Evolutionary conservation across 2,888 invertebrate species (phyloP), one percentile per base, ranked within the genome.

Genomic region (Tromatobia lineatoria): DNA sequence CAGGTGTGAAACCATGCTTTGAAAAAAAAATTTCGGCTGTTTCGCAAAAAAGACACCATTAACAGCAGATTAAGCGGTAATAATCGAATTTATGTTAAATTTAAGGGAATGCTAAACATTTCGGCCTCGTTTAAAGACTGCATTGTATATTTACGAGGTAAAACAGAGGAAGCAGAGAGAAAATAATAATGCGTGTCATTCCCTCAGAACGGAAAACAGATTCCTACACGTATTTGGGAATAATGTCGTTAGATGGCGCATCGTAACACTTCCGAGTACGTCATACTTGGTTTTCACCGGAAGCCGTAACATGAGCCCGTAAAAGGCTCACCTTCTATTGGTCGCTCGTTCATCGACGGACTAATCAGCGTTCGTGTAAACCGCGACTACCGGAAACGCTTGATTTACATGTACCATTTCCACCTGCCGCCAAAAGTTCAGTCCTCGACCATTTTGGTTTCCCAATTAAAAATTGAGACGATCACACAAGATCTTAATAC

Each of bases 351-450:
- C 34, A n/a, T 20, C 25, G 47, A 59, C 34, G 10, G 20, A 59
- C 80, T 34, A 80, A 80, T 80, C 2, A 38, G 38, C 34, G 47
- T 23, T 2, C 6, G 52, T 18, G 47, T n/a, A 45, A 67, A 25
- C 13, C 61, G 15, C n/a, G 11, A 18, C 45, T 34, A 15, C 82
- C 78, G 82, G 82, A 82, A 78, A 61, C 34, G n/a, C 10, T 47
- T 11, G 59, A 20, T 18, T 25, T 69, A 69, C n/a, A 23, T 80
- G 69, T 45, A 70, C 10, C 38, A 66, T 34, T 66, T 71, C 52
- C 42, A 74, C 52, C 61, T 50, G 69, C 78, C 82, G 82, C 82
- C 82, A 82, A 82, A 82, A 74, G 61, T 78, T 67, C 59, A 25
- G 25, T 15, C 25, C 25, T 23, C 57, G 7, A 59, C 13, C 25